Conservation (phyloP, 2,113 vertebrate species). For the Entosphenus tridentatus region DNA sequence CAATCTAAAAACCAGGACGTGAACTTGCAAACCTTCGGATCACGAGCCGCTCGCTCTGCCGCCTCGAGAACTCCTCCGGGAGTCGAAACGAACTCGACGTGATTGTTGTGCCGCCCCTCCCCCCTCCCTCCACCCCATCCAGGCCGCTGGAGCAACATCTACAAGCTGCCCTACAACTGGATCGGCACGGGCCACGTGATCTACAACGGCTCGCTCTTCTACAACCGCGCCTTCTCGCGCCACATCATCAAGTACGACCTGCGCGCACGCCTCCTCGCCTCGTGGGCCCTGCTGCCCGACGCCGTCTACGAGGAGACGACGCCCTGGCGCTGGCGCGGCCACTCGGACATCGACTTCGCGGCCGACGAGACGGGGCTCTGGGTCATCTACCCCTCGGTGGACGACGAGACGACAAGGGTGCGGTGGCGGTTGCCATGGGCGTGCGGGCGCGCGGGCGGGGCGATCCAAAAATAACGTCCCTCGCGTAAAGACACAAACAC, state of each 20-base stretch:
- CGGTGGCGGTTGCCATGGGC: background rate
- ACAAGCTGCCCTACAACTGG: slow-evolving; percentile 93
- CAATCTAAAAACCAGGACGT: no score
- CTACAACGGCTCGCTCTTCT: slow-evolving; percentile 65
- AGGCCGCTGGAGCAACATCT: slow-evolving; percentile 85
- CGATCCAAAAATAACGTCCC: no score
- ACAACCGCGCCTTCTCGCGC: slow-evolving; percentile 76
- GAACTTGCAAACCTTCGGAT: no score
- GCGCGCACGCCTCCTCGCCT: slow-evolving; percentile 44
- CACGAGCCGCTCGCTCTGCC: no score
- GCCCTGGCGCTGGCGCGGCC: slow-evolving; percentile 55
- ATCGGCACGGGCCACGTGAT: slow-evolving; percentile 77
- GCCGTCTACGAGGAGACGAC: slow-evolving; percentile 51
- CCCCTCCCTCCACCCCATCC: background rate
- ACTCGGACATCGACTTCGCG: slow-evolving; percentile 60
- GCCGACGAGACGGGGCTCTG: slow-evolving; percentile 82
- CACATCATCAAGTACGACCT: slow-evolving; percentile 90
- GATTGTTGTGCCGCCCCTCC: no score
- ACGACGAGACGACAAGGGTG: slow-evolving; percentile 25
- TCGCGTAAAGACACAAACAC: no score
- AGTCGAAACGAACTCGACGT: no score
- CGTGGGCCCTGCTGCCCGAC: slow-evolving; percentile 77
- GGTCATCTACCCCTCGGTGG: slow-evolving; percentile 74
- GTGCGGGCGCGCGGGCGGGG: no score
- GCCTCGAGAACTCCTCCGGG: no score